These are phyloP conservation scores for Actinia equina DNA, from an alignment of 64 coral and sea anemone species.

Conservation along the genomic window DNA sequence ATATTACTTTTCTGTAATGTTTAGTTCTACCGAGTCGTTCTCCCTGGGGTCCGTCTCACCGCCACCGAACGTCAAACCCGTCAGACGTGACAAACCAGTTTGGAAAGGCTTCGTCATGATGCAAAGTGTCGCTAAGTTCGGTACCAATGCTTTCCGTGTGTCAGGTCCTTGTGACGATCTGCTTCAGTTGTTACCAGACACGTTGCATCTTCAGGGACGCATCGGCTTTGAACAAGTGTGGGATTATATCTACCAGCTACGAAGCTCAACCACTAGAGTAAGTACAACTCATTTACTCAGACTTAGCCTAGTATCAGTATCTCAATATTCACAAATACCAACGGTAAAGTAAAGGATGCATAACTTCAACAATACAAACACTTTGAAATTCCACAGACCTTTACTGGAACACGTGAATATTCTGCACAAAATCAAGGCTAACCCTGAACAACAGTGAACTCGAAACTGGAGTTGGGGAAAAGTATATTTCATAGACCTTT, in stretches of 20 bases:
- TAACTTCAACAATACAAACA: too few relatives aligned
- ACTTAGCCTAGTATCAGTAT: too few relatives aligned
- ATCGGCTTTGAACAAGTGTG: constrained; percentile 95
- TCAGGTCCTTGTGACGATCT: constrained; percentile 87
- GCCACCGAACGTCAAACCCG: constrained; percentile 41
- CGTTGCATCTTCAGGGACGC: constrained; percentile 86
- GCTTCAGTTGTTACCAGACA: constrained; percentile 87
- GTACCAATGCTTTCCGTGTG: constrained; percentile 83
- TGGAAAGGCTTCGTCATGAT: constrained; percentile 99
- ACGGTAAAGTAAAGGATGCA: too few relatives aligned
- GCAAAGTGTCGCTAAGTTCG: constrained; percentile 94
- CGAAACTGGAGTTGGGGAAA: too few relatives aligned
- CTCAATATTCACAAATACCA: too few relatives aligned
- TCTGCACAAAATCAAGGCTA: too few relatives aligned
- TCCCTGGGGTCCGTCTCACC: constrained; percentile 55
- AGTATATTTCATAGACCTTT: too few relatives aligned
- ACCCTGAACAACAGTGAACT: too few relatives aligned
- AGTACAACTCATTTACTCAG: neutral
- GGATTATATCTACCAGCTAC: constrained; percentile 91
- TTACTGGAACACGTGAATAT: too few relatives aligned
- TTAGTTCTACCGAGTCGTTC: constrained; percentile 70
- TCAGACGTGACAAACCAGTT: constrained; percentile 58
- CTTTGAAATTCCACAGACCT: too few relatives aligned
- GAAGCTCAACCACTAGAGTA: constrained; percentile 87
- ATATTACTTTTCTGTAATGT: neutral